Percentiles rank a stretch among this genome's conserved stretches.
phyloP scores from a whole-genome alignment of 2,888 invertebrate genomes.

The Dyspetes luteomarginatus region DNA sequence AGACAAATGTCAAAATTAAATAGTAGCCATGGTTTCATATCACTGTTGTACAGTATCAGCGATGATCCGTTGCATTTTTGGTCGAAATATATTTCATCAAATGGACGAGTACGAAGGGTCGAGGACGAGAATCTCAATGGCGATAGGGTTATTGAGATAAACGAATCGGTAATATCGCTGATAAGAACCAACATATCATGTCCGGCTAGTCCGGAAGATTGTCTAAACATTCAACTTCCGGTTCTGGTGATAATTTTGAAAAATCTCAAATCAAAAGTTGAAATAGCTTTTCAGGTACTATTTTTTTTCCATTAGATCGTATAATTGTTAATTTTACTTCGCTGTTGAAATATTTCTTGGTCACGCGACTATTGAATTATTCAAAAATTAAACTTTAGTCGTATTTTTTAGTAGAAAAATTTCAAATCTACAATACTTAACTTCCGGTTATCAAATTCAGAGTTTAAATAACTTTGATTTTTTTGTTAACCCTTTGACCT shows the following conservation, averaged over 20 bases:
- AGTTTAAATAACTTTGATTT: no score
- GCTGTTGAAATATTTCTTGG: no score
- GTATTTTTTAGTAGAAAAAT: no score
- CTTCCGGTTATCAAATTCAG: no score
- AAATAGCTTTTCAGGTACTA: constrained; percentile 96
- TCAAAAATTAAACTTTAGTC: no score
- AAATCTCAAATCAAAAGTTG: constrained; percentile 96
- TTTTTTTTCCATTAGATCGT: no score
- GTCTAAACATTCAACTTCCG: constrained; percentile 95
- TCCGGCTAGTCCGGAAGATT: constrained; percentile 95
- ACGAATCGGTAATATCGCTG: constrained; percentile 63
- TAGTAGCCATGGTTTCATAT: constrained; percentile 67
- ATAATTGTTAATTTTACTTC: no score
- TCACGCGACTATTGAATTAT: no score
- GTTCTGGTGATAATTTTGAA: constrained; percentile 97
- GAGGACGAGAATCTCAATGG: constrained; percentile 67
- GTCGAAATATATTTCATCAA: constrained; percentile 69
- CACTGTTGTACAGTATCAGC: constrained; percentile 69
- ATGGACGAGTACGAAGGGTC: constrained; percentile 69
- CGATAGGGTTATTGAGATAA: constrained; percentile 71
- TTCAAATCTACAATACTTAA: no score
- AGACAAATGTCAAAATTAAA: constrained; percentile 60
- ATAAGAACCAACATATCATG: constrained; percentile 84
- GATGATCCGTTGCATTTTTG: constrained; percentile 68
- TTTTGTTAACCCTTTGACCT: no score